Base-by-base conservation (phyloP, 2,113 vertebrate species). In the Microtus ochrogaster region DNA sequence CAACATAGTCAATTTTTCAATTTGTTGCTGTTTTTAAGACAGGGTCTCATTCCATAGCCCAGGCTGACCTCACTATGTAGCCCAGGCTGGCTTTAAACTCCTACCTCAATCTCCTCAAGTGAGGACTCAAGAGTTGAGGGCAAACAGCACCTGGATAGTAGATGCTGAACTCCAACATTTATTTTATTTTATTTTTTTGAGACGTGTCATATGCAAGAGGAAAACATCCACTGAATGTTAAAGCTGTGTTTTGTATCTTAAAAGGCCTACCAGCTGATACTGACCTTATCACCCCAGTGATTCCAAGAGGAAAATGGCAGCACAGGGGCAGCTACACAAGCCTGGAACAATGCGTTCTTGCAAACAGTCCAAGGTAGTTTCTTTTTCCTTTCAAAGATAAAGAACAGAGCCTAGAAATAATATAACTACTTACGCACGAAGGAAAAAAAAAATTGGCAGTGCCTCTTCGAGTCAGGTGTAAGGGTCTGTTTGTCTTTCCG, bases 401-500 rank as follows among this genome's bases (percentile, higher is more conserved):
- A 97, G 91, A 84, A 65, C 82, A 85, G 41, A 70, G 81, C 79
- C 87, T 74, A 94, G 94, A 85, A 96, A 84, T 89, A 82, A 93
- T 55, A 39, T 5, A 68, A 81, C 89, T 73, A 63, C 74, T 95
- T 97, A 90, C 28, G 7, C 82, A 96, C 82, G 90, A 96, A 94
- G 82, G 41, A 36, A 44, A 82, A 36, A 36, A 44, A 78, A 73
- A 89, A 88, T n/a, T 94, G 95, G 95, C 87, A 83, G 82, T 28
- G 5, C 2, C 1, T 7, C 66, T 8, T 14, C 1, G 41, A 92
- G 73, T 79, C 81, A 55, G 73, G 55, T 77, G 90, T 52, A 77
- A 76, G 74, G 77, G 36, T 78, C 58, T 66, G 28, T 97, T 95
- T 97, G 94, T 94, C 86, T 97, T 97, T 96, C 96, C 96, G 76